Evolutionary conservation across 2,888 invertebrate species (phyloP), one percentile per base, ranked within the genome.

Genomic region (Drosophila fungiperda): DNA sequence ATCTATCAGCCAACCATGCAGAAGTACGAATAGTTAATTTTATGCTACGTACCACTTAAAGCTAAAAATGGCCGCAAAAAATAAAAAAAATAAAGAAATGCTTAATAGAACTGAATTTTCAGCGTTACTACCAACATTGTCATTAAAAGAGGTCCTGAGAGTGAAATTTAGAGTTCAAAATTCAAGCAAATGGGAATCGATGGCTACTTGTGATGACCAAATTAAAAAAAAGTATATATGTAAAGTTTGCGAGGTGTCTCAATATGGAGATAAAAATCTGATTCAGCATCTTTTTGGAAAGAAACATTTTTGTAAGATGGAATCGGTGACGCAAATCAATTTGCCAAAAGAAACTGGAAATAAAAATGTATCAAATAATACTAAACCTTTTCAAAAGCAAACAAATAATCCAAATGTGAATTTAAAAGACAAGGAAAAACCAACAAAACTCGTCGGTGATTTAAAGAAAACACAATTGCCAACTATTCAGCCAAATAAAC

Each of bases 211-310:
- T 17, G 26, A 50, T 32, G 66, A 71, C 33, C 23, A 12, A 48
- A 35, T 8, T 1, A 78, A 42, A 17, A 87, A 66, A 5, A 45
- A 60, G 32, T 88, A 85, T 60, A 54, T 67, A 9, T 92, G 92
- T 53, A 82, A 80, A 42, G 63, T 91, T 20, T 92, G 92, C 74
- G 57, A 73, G 1, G 81, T 91, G 5, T 61, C 70, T 9, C 86
- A 90, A 49, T 83, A 72, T 57, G 90, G 88, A 35, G 77, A 81
- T 3, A 91, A 86, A 40, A 91, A 87, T 71, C 76, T 92, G 23
- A 53, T 75, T 35, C 78, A 82, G 20, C 92, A 92, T 76, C 62
- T 93, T 8, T 66, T 67, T 62, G 92, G 92, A 0, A 92, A 86
- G 48, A 92, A 89, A 61, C 93, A 93, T 76, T 75, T 77, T 38